Base-by-base conservation (phyloP, 1,140 invertebrate genomes). In the Chrysopa pallens region DNA sequence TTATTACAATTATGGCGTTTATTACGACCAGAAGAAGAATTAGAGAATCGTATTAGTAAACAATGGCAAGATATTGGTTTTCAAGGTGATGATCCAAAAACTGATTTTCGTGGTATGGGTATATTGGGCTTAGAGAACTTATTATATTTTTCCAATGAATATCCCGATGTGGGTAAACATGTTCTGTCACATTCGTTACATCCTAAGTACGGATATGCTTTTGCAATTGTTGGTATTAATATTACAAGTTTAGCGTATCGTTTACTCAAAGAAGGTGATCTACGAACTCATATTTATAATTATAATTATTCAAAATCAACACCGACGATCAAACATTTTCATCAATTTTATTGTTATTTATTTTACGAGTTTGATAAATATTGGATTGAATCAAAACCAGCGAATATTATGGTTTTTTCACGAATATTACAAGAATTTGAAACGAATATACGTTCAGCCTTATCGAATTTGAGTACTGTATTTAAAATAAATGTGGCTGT, bases 51-150 rank as follows among this genome's bases (percentile, higher is more conserved):
- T 49, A 70, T 89, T 0, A 81, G 82, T 6, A 88, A 89, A 53
- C 90, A 96, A 52, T 98, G 94, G 94, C 82, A 88, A 53, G 72
- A 84, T 28, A 91, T 98, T 50, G 94, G 94, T 7, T 98, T 94
- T 59, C 82, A 95, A 70, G 94, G 94, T 11, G 84, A 94, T 52
- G 92, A 98, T 69, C 94, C 94, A 1, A 84, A 86, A 62, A 98
- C 94, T 2, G 94, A 98, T 67, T 98, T 98, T 56, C 73, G 94
- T 38, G 94, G 93, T 43, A 97, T 97, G 91, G 94, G 94, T 42
- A 61, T 95, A n/a, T 67, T 98, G 11, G 90, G 92, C 4, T 61
- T 98, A 17, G 81, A 95, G 52, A 93, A 96, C 64, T 64, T 98
- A 3, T 56, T 94, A 52, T 95, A 76, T 59, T 94, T 96, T 68